A percentile compares a stretch with the other conserved stretches of the same genome.
Conservation (phyloP, 2,888 invertebrate species). For the Drosophila diplacantha region DNA sequence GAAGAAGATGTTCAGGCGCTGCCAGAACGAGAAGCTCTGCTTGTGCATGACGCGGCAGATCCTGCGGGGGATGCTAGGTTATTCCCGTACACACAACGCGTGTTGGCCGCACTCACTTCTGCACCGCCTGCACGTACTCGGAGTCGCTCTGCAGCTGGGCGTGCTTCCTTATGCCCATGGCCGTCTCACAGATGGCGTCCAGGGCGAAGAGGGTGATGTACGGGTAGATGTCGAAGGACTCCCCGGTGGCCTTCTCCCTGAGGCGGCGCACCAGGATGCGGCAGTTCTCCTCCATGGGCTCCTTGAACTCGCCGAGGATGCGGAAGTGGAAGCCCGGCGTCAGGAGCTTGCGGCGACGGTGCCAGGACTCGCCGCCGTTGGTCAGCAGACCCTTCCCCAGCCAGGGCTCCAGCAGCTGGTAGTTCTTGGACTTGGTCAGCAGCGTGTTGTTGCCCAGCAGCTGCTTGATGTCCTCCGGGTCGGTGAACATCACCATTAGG, state of each 20-base stretch:
- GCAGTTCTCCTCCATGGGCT: constrained; percentile 84
- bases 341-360: constrained; percentile 83
- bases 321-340: constrained; percentile 90
- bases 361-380: constrained; percentile 81
- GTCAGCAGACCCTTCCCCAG: constrained; percentile 75
- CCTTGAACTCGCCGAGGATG: constrained; percentile 85
- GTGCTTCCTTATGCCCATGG: constrained; percentile 88
- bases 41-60: constrained; percentile 72
- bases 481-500: constrained; percentile 71
- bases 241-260: constrained; percentile 77
- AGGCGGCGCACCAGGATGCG: constrained; percentile 79
- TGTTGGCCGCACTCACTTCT: constrained; percentile 79
- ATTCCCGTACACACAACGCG: too few species aligned
- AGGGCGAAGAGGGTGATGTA: constrained; percentile 79
- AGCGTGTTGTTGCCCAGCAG: constrained; percentile 70
- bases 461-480: constrained; percentile 72
- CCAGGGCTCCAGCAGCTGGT: constrained; percentile 70
- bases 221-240: constrained; percentile 81
- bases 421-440: constrained; percentile 70
- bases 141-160: constrained; percentile 84
- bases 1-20: constrained; percentile 66
- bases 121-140: constrained; percentile 85
- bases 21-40: constrained; percentile 75
- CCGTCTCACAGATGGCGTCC: constrained; percentile 81
- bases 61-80: constrained; percentile 39